A percentile compares a stretch with the other conserved stretches of the same genome.
These are phyloP conservation scores for Drosophila saltans DNA, from an alignment of 1,140 invertebrate genomes.

Conservation along the genomic window DNA sequence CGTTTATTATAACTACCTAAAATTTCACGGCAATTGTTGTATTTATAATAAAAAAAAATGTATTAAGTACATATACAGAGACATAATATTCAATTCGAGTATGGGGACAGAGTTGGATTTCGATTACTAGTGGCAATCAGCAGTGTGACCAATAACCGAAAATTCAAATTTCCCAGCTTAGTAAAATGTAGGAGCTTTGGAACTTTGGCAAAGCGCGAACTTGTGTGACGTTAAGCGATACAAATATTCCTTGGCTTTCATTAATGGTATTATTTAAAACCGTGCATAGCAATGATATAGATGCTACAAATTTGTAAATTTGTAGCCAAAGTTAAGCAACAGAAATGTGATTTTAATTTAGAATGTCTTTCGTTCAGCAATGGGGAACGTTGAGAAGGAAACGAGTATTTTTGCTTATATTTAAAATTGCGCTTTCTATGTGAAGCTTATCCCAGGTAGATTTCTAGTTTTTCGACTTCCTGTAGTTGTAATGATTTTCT, in stretches of 20 bases:
- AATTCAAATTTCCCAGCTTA: background rate
- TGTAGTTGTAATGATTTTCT: background rate
- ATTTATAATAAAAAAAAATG: slow-evolving; percentile 14
- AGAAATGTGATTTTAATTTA: too few relatives aligned
- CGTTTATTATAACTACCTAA: slow-evolving; percentile 8
- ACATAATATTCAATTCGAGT: slow-evolving; percentile 13
- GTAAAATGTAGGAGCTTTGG: background rate
- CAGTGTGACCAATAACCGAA: background rate
- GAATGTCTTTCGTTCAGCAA: background rate
- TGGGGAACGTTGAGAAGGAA: background rate
- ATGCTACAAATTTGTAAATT: too few relatives aligned
- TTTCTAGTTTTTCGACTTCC: background rate
- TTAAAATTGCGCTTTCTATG: too few relatives aligned
- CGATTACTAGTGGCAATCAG: background rate
- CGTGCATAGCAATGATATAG: too few relatives aligned
- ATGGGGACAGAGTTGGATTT: slow-evolving; percentile 6
- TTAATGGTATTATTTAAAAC: background rate
- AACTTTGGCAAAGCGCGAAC: background rate
- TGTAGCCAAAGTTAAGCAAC: too few relatives aligned
- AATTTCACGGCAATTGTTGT: slow-evolving; percentile 11
- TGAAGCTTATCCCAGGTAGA: too few relatives aligned
- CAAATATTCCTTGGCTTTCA: background rate
- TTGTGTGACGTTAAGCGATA: background rate
- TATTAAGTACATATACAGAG: slow-evolving; percentile 12
- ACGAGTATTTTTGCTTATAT: background rate